A percentile compares a stretch with the other conserved stretches of the same genome.
Conservation (phyloP, 2,113 vertebrate species). For the Barbus barbus region DNA sequence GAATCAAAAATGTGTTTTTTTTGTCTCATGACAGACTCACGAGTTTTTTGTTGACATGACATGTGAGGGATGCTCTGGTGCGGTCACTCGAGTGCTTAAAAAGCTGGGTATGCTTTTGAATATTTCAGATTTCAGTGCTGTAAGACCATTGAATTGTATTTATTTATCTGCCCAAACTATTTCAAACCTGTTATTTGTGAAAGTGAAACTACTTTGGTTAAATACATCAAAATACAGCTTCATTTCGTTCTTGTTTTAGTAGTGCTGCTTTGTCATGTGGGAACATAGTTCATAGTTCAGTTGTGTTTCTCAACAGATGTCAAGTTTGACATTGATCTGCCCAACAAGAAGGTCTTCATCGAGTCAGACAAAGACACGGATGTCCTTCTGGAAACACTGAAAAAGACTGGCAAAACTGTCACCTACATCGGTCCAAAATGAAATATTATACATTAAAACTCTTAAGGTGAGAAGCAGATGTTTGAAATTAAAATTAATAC, state of each 20-base stretch:
- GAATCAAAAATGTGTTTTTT: neutral
- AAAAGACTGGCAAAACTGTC: conserved; percentile 88
- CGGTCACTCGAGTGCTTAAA: conserved; percentile 85
- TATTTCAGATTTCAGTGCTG: neutral
- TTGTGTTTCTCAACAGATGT: conserved; percentile 74
- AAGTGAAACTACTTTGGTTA: neutral
- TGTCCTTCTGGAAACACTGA: conserved; percentile 82
- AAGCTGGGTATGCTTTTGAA: conserved; percentile 76
- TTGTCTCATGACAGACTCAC: conserved; percentile 81
- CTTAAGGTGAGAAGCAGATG: neutral
- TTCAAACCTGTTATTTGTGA: neutral
- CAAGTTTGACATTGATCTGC: conserved; percentile 89
- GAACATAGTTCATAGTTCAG: neutral
- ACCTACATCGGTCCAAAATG: conserved; percentile 84
- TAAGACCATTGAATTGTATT: neutral
- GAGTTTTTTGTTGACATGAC: conserved; percentile 96
- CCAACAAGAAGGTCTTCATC: conserved; percentile 89
- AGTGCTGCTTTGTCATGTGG: neutral
- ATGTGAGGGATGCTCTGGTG: conserved; percentile 90
- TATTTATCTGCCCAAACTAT: neutral
- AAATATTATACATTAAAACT: conserved; percentile 37
- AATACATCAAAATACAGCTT: neutral
- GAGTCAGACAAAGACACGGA: conserved; percentile 83
- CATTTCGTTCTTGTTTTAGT: neutral
- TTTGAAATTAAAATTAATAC: neutral